Percentiles rank a stretch among this genome's conserved stretches.
Evolutionary conservation across 2,113 vertebrate genomes (phyloP).

Genomic region (Prietella phreatophila): DNA sequence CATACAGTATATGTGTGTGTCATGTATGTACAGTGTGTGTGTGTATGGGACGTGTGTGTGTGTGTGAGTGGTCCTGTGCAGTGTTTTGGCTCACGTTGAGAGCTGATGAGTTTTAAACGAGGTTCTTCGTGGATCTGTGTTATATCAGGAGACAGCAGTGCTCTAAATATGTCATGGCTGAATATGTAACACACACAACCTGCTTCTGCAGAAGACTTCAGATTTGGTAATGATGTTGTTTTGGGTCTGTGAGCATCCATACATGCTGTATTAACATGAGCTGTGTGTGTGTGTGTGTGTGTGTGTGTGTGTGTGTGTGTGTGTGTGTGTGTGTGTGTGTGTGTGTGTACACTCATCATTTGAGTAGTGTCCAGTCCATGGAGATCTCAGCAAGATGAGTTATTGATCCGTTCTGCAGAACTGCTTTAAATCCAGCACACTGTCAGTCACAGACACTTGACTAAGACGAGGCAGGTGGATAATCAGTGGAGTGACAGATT

Average conservation of each 20-base stretch:
- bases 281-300: slow-evolving; percentile 1
- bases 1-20: neutral
- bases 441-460: slow-evolving; percentile 17
- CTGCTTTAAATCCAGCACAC: neutral
- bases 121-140: neutral
- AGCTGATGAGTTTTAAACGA: neutral
- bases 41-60: neutral
- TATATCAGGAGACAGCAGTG: neutral
- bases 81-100: neutral
- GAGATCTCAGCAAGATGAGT: neutral
- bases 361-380: slow-evolving; percentile 8
- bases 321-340: slow-evolving; percentile 5
- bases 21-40: neutral
- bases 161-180: neutral
- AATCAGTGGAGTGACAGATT: neutral
- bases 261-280: neutral
- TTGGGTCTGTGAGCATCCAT: neutral
- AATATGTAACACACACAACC: neutral
- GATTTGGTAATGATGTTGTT: neutral
- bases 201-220: neutral
- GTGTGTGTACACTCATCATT: neutral
- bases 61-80: neutral
- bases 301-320: no score
- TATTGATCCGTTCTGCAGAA: slow-evolving; percentile 43
- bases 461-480: neutral